Evolutionary conservation across 2,888 invertebrate genomes (phyloP).

Genomic region (Torymus aiolomorphi): DNA sequence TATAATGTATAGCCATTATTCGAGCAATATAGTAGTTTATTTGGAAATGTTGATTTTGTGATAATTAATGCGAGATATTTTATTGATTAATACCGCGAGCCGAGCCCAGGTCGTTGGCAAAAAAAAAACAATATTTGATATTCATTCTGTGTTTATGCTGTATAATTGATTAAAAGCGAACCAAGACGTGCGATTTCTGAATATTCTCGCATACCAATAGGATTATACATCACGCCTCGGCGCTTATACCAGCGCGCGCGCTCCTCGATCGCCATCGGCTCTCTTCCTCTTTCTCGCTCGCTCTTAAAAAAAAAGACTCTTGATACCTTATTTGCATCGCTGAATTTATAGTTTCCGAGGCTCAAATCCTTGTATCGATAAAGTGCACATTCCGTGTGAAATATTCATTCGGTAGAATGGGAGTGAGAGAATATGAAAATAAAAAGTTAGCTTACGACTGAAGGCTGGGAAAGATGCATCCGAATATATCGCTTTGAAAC

Average conservation of each 20-base stretch:
- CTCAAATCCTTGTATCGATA: conserved; percentile 51
- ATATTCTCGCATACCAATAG: conserved; percentile 62
- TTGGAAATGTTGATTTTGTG: conserved; percentile 21
- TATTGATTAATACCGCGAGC: conserved; percentile 36
- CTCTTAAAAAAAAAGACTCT: conserved; percentile 11
- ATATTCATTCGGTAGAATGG: conserved; percentile 17
- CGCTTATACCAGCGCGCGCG: conserved; percentile 24
- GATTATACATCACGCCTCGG: conserved; percentile 63
- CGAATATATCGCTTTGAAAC: conserved; percentile 59
- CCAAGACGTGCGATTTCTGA: conserved; percentile 28
- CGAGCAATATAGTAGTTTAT: conserved; percentile 11
- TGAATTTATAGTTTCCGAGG: conserved; percentile 41
- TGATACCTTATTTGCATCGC: conserved; percentile 52
- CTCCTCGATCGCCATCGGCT: conserved; percentile 30
- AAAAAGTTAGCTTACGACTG: conserved; percentile 19
- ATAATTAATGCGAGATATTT: conserved; percentile 42
- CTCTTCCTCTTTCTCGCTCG: not conserved
- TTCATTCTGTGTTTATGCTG: conserved; percentile 21
- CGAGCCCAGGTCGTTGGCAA: conserved; percentile 1
- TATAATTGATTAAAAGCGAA: conserved; percentile 50
- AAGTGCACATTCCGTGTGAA: conserved; percentile 46
- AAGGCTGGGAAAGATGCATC: too few species aligned
- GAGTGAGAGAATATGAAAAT: conserved; percentile 35
- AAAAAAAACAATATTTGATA: conserved; percentile 25
- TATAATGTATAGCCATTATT: conserved; percentile 3